Percentiles rank a stretch among this genome's conserved stretches.
These are phyloP conservation scores for Scarus forsteni DNA, from an alignment of 2,797 vertebrate genomes.

Conservation along the genomic window DNA sequence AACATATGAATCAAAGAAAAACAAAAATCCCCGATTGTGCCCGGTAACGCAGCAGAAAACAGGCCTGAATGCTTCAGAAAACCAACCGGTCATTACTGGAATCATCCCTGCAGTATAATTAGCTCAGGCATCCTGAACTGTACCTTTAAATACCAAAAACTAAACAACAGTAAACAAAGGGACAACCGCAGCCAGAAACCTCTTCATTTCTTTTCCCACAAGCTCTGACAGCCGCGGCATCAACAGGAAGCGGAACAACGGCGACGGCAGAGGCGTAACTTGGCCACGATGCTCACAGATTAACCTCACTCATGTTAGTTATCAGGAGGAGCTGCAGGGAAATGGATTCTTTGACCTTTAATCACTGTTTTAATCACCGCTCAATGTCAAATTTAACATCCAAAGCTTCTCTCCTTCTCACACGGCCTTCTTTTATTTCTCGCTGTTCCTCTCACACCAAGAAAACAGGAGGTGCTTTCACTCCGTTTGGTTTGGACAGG, in stretches of 20 bases:
- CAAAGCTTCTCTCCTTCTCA: neutral
- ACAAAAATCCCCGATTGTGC: slow-evolving; percentile 27
- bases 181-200: slow-evolving; percentile 62
- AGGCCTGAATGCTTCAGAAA: slow-evolving; percentile 50
- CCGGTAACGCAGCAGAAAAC: slow-evolving; percentile 30
- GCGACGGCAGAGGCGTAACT: slow-evolving; percentile 23
- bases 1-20: slow-evolving; percentile 3
- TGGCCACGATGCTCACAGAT: slow-evolving; percentile 31
- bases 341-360: neutral
- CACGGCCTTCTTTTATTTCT: neutral
- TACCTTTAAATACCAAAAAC: slow-evolving; percentile 76
- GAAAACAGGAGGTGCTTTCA: too few relatives aligned
- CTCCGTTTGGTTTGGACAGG: too few relatives aligned
- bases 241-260: slow-evolving; percentile 34
- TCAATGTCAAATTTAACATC: neutral
- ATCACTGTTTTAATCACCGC: neutral
- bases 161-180: slow-evolving; percentile 76
- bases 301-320: slow-evolving; percentile 26
- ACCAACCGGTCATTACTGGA: slow-evolving; percentile 70
- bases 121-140: slow-evolving; percentile 55
- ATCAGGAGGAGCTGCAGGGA: slow-evolving; percentile 19
- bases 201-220: slow-evolving; percentile 58
- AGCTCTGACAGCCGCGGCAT: slow-evolving; percentile 54
- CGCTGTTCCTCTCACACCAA: too few relatives aligned
- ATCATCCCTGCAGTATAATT: slow-evolving; percentile 70